Percentiles rank a stretch among this genome's conserved stretches.
Conservation (phyloP, 2,113 vertebrate genomes). For the Semicossyphus pulcher region DNA sequence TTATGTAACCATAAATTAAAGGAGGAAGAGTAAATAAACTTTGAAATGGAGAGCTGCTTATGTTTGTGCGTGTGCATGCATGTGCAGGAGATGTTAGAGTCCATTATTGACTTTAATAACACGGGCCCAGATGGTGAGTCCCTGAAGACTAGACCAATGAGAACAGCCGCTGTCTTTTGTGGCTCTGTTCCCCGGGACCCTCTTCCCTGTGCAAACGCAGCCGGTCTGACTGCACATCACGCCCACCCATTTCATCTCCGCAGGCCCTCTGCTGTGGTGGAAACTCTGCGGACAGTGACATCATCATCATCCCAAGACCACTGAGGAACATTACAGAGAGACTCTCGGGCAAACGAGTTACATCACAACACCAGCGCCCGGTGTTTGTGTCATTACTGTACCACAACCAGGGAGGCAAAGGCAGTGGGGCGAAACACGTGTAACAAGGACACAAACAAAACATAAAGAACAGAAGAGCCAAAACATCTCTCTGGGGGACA, state of each 20-base stretch:
- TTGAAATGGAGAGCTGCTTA: conserved; percentile 3
- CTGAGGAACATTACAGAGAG: conserved; percentile 42
- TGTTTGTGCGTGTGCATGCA: conserved; percentile 7
- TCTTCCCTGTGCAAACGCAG: conserved; percentile 59
- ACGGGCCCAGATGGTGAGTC: conserved; percentile 63
- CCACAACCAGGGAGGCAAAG: conserved; percentile 8
- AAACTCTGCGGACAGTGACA: conserved; percentile 66
- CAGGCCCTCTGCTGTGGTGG: conserved; percentile 54
- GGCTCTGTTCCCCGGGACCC: conserved; percentile 40
- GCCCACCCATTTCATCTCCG: conserved; percentile 19
- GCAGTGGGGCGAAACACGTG: not conserved
- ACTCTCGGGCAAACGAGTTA: conserved; percentile 35
- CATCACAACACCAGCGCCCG: conserved; percentile 24
- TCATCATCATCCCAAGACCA: conserved; percentile 67
- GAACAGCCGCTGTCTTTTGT: conserved; percentile 63
- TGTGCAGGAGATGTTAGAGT: not conserved
- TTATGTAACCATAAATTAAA: conserved; percentile 25
- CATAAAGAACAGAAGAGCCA: not conserved
- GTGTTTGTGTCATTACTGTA: conserved; percentile 23
- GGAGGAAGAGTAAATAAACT: conserved; percentile 11
- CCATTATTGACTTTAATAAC: conserved; percentile 66
- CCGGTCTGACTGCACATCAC: conserved; percentile 14
- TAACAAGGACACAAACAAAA: not conserved
- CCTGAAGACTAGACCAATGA: conserved; percentile 53
- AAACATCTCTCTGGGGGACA: not conserved